A percentile compares a stretch with the other conserved stretches of the same genome.
These are phyloP conservation scores for Ariolimax columbianus DNA, from an alignment of 2,888 invertebrate genomes.

Conservation along the genomic window DNA sequence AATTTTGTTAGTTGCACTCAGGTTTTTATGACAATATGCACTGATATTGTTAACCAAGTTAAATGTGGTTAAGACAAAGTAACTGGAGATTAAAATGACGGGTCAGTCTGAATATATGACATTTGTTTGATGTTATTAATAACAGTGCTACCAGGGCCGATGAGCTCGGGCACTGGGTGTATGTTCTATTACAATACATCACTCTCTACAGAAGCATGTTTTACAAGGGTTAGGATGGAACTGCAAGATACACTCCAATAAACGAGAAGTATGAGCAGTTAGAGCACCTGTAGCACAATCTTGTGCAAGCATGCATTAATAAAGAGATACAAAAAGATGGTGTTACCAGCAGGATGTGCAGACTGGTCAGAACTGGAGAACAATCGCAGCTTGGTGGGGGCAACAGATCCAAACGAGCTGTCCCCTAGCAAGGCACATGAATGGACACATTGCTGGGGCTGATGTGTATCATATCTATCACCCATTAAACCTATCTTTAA, in stretches of 20 bases:
- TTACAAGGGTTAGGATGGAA: constrained; percentile 35
- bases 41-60: not conserved
- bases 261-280: constrained; percentile 15
- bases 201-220: not conserved
- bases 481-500: not conserved
- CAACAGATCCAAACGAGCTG: constrained; percentile 50
- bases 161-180: not conserved
- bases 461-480: not conserved
- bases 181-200: not conserved
- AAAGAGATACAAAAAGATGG: constrained; percentile 22
- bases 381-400: constrained; percentile 40
- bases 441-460: not conserved
- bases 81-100: not conserved
- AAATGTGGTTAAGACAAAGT: not conserved
- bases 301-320: constrained; percentile 49
- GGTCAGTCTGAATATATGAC: not conserved
- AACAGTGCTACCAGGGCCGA: not conserved
- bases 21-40: not conserved
- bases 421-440: constrained; percentile 43
- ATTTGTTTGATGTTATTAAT: not conserved
- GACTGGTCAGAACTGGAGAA: constrained; percentile 31
- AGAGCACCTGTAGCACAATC: constrained; percentile 27
- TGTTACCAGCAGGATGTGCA: constrained; percentile 40
- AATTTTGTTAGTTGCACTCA: not conserved
- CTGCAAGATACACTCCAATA: constrained; percentile 1